phyloP scores from a whole-genome alignment of 2,113 vertebrate species.

The Spermophilus dauricus region DNA sequence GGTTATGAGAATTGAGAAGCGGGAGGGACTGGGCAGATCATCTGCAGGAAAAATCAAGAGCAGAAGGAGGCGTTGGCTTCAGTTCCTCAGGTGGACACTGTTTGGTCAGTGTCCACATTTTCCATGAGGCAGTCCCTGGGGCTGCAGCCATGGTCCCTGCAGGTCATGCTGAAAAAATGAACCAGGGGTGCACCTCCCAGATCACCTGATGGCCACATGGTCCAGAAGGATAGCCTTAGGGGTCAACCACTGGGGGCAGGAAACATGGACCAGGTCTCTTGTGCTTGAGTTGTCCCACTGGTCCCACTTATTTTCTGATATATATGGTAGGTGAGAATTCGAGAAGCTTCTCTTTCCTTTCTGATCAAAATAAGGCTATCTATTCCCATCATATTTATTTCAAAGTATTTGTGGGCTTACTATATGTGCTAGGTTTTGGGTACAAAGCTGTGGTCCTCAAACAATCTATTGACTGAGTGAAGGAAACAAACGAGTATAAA shows the following conservation, averaged over 20 bases:
- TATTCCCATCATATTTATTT: not conserved
- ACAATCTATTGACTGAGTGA: not conserved
- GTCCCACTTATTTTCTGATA: constrained; percentile 7
- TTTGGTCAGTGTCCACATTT: not conserved
- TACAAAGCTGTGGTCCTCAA: not conserved
- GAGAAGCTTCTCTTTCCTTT: not conserved
- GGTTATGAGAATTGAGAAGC: not conserved
- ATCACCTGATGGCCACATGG: not conserved
- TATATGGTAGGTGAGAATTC: not conserved
- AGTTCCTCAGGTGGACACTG: not conserved
- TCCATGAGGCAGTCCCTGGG: not conserved
- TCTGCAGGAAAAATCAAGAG: not conserved
- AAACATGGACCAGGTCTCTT: not conserved
- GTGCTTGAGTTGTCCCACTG: not conserved
- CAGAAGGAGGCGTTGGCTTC: not conserved
- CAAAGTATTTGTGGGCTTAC: not conserved
- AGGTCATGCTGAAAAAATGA: not conserved
- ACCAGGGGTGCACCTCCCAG: not conserved
- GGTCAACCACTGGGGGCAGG: not conserved
- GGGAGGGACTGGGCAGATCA: not conserved
- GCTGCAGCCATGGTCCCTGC: not conserved
- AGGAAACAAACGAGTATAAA: not conserved
- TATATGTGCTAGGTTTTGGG: not conserved
- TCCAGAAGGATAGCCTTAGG: not conserved
- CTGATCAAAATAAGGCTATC: constrained; percentile 53